Evolutionary conservation across 2,113 vertebrate species (phyloP), one percentile per base, ranked within the genome.

Genomic region (Ageneiosus marmoratus): DNA sequence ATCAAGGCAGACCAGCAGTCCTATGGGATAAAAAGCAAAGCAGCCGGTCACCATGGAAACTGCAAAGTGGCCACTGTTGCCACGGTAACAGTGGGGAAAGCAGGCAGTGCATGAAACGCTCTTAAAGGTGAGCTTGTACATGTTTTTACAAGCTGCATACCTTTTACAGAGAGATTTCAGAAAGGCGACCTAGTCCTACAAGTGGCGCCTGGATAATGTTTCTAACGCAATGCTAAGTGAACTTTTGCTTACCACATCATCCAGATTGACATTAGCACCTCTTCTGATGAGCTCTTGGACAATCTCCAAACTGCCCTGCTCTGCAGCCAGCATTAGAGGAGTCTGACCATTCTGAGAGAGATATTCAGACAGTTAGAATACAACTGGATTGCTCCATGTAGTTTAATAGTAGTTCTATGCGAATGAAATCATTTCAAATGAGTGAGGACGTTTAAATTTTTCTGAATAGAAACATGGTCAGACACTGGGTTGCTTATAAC

Each of bases 1-100:
- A 98, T 97, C 82, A 99, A 95, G 37, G 98, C 97, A 15, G 98
- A 99, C 98, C 98, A 99, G 93, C 97, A 99, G 90, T 99, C 98
- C 98, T 99, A 88, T 8, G 77, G 79, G 78, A 77, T 15, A 18
- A 51, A n/a, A 80, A 77, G 63, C 32, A 86, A 55, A 87, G 77
- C 89, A 29, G 81, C 8, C 8, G 1, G 87, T 91, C 87, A 90
- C 91, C 87, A 90, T 72, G 87, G 90, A 81, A 82, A 91, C 89
- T 77, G 80, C 22, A 70, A 80, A 24, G 58, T 13, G 76, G 75
- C 70, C 34, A 58, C 70, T 81, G 88, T 89, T 82, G 50, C 87
- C 76, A 88, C 69, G 83, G 88, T 34, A 84, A 87, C 89, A 80
- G 80, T 65, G 41, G n/a, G 32, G 67, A 34, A 37, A 37, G 44